Base-by-base conservation (phyloP, 2,113 vertebrate species). In the Rhinoderma darwinii region DNA sequence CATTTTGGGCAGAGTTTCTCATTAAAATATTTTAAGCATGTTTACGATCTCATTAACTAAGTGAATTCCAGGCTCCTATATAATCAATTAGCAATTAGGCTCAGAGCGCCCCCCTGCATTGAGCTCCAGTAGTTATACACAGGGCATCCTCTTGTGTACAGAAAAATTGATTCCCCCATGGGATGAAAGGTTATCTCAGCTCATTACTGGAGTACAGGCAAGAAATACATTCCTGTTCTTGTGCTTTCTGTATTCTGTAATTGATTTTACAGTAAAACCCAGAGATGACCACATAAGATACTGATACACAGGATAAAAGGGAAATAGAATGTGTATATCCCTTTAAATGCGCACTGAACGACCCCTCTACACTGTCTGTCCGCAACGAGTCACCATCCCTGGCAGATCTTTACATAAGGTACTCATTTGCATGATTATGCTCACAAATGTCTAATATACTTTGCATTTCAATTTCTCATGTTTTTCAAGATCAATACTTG, bases 271-370 rank as follows among this genome's bases (percentile, higher is more conserved):
- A 41, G 22, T 61, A 59, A 61, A 41, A 37, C 37, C 78, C 27
- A 54, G 78, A 81, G 78, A 81, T 81, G 35, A 81, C 35, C 35
- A 81, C 25, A 27, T 51, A 41, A 81, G 78, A 81, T 81, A 81
- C 54, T 8, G 47, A 43, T 15, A 39, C 11, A 3, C 8, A 25
- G 50, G 18, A 51, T 2, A 59, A 5, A 39, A 0, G 17, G 5
- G 15, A 10, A 17, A 47, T 12, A 27, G 4, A n/a, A 43, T n/a
- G 72, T n/a, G 39, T 12, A 2, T 74, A 15, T 30, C 9, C n/a
- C 35, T 39, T 41, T 41, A 74, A 74, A 14, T 74, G 17, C 2
- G 1, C 18, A 0, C 66, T 20, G 66, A 70, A 17, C 0, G 17
- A 32, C 1, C 12, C 63, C 10, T 0, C 66, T 12, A 12, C 10